These are phyloP conservation scores for Galerucella calmariensis DNA, from an alignment of 2,888 invertebrate genomes.

Conservation along the genomic window DNA sequence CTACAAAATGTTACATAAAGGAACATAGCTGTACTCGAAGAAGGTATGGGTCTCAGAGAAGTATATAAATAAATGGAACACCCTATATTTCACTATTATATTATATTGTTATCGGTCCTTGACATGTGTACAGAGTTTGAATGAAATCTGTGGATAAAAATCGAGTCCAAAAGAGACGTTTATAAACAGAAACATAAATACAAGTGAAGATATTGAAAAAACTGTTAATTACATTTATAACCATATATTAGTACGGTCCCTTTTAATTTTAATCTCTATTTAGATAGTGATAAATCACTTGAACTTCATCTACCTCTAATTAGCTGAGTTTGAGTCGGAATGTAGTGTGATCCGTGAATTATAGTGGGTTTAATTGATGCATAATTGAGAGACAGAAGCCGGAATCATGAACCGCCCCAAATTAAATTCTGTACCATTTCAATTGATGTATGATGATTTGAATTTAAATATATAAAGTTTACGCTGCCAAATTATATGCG, in stretches of 20 bases:
- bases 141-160: too few species aligned
- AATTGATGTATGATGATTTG: not conserved
- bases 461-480: constrained; percentile 1
- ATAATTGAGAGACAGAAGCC: not conserved
- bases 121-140: too few species aligned
- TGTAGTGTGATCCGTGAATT: constrained; percentile 8
- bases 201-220: too few species aligned
- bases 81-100: too few species aligned
- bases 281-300: constrained; percentile 41
- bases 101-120: too few species aligned
- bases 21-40: too few species aligned
- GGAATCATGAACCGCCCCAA: not conserved
- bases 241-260: constrained; percentile 37
- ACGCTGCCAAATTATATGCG: not conserved
- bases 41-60: not conserved
- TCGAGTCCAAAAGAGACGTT: not conserved
- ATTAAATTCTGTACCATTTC: not conserved
- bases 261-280: constrained; percentile 39
- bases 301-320: constrained; percentile 39
- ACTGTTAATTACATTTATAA: constrained; percentile 15
- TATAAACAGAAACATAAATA: too few species aligned
- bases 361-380: constrained; percentile 7
- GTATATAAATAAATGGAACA: too few species aligned
- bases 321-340: constrained; percentile 39
- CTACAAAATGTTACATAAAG: not conserved